Percentiles rank a stretch among this genome's conserved stretches.
Evolutionary conservation across 2,888 invertebrate genomes (phyloP).

Genomic region (Merodon equestris): DNA sequence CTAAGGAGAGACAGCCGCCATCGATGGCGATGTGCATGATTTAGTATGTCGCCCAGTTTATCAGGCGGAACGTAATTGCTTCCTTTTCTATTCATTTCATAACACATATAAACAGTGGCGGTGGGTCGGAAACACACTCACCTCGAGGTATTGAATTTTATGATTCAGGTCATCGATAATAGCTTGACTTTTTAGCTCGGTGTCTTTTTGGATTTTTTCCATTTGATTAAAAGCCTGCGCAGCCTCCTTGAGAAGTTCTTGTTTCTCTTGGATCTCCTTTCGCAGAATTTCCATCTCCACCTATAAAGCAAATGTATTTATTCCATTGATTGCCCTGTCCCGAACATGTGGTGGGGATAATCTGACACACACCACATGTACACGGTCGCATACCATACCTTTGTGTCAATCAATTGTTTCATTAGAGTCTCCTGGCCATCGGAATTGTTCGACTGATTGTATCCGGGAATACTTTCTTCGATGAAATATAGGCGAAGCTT

Average conservation of each 20-base stretch:
- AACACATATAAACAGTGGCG: too few species aligned
- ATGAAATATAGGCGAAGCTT: slow-evolving; percentile 94
- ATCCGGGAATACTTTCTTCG: slow-evolving; percentile 86
- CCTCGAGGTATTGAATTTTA: slow-evolving; percentile 75
- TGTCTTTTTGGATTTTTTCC: slow-evolving; percentile 82
- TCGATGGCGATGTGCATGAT: slow-evolving; percentile 39
- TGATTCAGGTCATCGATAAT: slow-evolving; percentile 77
- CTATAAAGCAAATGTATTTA: slow-evolving; percentile 77
- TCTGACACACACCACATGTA: too few species aligned
- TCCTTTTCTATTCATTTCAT: slow-evolving; percentile 24
- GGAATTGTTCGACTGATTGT: slow-evolving; percentile 70
- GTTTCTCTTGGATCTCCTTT: slow-evolving; percentile 89
- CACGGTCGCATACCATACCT: too few species aligned
- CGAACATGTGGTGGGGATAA: too few species aligned
- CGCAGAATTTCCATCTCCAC: slow-evolving; percentile 88
- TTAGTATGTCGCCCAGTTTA: slow-evolving; percentile 24
- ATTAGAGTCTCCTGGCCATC: slow-evolving; percentile 76
- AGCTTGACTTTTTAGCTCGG: slow-evolving; percentile 75
- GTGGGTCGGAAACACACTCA: slow-evolving; percentile 58
- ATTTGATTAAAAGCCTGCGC: slow-evolving; percentile 89
- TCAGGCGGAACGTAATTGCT: slow-evolving; percentile 35
- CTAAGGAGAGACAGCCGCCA: slow-evolving; percentile 4
- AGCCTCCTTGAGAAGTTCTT: slow-evolving; percentile 90
- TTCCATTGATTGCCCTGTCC: too few species aligned
- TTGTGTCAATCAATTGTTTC: slow-evolving; percentile 84